Evolutionary conservation across 2,113 vertebrate species (phyloP), one percentile per base, ranked within the genome.

Genomic region (Sphyrna mokarran): DNA sequence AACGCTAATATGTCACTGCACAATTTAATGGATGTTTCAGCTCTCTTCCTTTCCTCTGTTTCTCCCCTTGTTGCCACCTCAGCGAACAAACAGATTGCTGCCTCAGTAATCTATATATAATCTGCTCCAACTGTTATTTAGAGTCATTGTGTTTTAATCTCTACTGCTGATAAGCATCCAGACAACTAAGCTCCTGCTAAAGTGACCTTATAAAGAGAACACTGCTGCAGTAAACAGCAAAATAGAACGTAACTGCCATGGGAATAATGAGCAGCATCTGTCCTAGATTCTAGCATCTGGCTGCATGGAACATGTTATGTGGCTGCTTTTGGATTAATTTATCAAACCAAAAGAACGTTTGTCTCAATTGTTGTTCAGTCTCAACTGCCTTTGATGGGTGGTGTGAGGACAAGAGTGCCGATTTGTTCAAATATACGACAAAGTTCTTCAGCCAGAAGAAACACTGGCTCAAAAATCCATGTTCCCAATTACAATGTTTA

Each of bases 161-260:
- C 43, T 43, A 54, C 68, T 54, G 68, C 48, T 29, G 69, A 54
- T 72, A 76, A 95, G 22, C 94, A 95, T 43, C 20, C 43, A 26
- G 68, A 37, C 63, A 94, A 33, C 94, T 72, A 95, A 72, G 54
- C 68, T 9, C 66, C 18, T 68, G 23, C 58, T 94, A 37, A 70
- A 94, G 63, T 94, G 63, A 40, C 66, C 91, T 94, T 68, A 69
- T 43, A 94, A 94, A 94, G 33, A 93, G 61, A 37, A 23, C 66
- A 69, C 91, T 43, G 91, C n/a, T 69, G n/a, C 66, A 68, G 91
- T 69, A 68, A 37, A 69, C 91, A 68, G n/a, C 66, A 94, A 69
- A 10, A 29, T 26, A 43, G 8, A 69, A 66, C 37, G 40, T 9
- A 23, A 22, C 40, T 18, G 8, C 87, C 54, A 61, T 90, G 54